Evolutionary conservation across 1,140 invertebrate genomes (phyloP).

Genomic region (Limonius californicus): DNA sequence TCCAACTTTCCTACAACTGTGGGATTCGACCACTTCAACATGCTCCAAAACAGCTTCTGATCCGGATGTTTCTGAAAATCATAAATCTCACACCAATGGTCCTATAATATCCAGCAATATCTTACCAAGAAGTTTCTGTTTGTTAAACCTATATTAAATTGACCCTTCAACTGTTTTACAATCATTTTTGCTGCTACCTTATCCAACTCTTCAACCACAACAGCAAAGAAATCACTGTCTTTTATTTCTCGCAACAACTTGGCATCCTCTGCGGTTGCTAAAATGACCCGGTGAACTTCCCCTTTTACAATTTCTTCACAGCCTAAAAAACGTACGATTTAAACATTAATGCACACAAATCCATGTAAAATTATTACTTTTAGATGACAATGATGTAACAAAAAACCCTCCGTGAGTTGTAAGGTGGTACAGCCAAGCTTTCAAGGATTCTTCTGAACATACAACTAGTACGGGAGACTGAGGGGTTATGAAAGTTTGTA

Average conservation of each 20-base stretch:
- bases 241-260: slow-evolving; percentile 21
- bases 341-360: too few relatives aligned
- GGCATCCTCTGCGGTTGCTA: background rate
- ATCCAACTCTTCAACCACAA: slow-evolving; percentile 39
- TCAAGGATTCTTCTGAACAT: slow-evolving; percentile 24
- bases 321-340: slow-evolving; percentile 25
- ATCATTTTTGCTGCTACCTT: slow-evolving; percentile 32
- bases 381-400: slow-evolving; percentile 17
- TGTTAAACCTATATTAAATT: slow-evolving; percentile 39
- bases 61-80: slow-evolving; percentile 35
- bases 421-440: slow-evolving; percentile 37
- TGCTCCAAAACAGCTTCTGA: slow-evolving; percentile 39
- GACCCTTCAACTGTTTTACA: slow-evolving; percentile 30
- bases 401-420: slow-evolving; percentile 24
- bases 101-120: too few relatives aligned
- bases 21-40: slow-evolving; percentile 38
- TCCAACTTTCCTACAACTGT: slow-evolving; percentile 33
- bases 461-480: slow-evolving; percentile 29
- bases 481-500: slow-evolving; percentile 14
- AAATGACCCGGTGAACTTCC: background rate
- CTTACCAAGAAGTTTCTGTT: slow-evolving; percentile 38
- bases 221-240: slow-evolving; percentile 26
- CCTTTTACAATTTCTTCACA: background rate
- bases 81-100: too few relatives aligned
- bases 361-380: background rate